Evolutionary conservation across 2,888 invertebrate species (phyloP).

Genomic region (Deilephila elpenor): DNA sequence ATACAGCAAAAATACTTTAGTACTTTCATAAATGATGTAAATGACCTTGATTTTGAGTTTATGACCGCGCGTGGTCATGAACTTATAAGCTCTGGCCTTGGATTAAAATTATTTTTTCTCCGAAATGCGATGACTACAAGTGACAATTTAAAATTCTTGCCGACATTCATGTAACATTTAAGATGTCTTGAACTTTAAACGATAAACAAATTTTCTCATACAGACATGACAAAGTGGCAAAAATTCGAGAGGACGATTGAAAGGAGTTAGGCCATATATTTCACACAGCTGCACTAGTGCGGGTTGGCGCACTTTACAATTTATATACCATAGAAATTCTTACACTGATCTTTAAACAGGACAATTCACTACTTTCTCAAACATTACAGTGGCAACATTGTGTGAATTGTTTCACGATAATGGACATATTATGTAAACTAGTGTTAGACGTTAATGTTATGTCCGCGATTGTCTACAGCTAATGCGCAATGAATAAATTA

Average conservation of each 20-base stretch:
- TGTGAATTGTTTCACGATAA: not conserved
- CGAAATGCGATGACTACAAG: slow-evolving; percentile 18
- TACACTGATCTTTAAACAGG: too few relatives aligned
- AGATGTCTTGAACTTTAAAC: not conserved
- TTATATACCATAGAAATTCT: too few relatives aligned
- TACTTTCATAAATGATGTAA: slow-evolving; percentile 3
- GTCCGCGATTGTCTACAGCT: slow-evolving; percentile 1
- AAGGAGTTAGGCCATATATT: too few relatives aligned
- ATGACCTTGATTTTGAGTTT: slow-evolving; percentile 20
- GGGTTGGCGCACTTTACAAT: too few relatives aligned
- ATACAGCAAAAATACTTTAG: slow-evolving; percentile 5
- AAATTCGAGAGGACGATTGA: too few relatives aligned
- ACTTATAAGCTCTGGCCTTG: slow-evolving; percentile 26
- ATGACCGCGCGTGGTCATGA: slow-evolving; percentile 24
- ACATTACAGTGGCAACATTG: not conserved
- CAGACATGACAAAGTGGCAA: too few relatives aligned
- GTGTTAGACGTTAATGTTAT: not conserved
- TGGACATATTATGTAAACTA: not conserved
- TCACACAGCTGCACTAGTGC: too few relatives aligned
- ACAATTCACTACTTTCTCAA: not conserved
- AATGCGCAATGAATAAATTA: not conserved
- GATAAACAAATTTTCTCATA: not conserved
- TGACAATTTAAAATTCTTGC: slow-evolving; percentile 22
- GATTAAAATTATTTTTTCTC: slow-evolving; percentile 21
- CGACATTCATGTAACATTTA: not conserved